Conservation (phyloP, 2,113 vertebrate genomes). For the Eretmochelys imbricata region DNA sequence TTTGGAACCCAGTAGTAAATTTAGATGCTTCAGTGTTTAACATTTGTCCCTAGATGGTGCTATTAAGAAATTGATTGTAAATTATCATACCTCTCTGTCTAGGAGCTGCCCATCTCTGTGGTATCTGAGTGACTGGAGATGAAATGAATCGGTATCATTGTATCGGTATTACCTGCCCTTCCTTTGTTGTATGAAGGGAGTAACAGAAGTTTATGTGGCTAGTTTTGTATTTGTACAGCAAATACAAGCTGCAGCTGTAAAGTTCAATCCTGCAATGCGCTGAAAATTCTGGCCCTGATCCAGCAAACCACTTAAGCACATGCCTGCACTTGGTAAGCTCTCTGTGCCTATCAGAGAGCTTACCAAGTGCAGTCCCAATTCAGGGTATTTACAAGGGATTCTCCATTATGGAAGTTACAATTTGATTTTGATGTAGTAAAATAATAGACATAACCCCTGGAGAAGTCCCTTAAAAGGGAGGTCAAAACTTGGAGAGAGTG, state of each 20-base stretch:
- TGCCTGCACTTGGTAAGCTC: background rate
- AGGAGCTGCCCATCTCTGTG: background rate
- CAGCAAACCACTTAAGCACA: conserved; percentile 63
- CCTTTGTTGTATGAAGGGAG: background rate
- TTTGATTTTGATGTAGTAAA: background rate
- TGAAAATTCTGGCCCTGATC: conserved; percentile 57
- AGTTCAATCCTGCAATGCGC: conserved; percentile 57
- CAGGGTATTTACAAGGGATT: conserved; percentile 5
- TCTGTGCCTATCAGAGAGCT: background rate
- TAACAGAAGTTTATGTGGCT: conserved; percentile 38
- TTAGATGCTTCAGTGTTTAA: background rate
- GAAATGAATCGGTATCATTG: background rate
- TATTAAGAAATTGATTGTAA: conserved; percentile 13
- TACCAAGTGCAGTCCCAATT: background rate
- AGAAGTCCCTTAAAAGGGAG: background rate
- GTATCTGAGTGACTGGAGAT: background rate
- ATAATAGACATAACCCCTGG: background rate
- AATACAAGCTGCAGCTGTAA: conserved; percentile 46
- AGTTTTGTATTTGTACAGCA: conserved; percentile 45
- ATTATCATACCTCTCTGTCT: conserved; percentile 6
- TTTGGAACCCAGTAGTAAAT: background rate
- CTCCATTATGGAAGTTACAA: background rate
- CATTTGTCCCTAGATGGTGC: background rate
- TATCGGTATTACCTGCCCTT: conserved; percentile 36
- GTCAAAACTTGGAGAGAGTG: background rate